Conservation (phyloP, 1,140 invertebrate species). For the Hylaeus anthracinus region DNA sequence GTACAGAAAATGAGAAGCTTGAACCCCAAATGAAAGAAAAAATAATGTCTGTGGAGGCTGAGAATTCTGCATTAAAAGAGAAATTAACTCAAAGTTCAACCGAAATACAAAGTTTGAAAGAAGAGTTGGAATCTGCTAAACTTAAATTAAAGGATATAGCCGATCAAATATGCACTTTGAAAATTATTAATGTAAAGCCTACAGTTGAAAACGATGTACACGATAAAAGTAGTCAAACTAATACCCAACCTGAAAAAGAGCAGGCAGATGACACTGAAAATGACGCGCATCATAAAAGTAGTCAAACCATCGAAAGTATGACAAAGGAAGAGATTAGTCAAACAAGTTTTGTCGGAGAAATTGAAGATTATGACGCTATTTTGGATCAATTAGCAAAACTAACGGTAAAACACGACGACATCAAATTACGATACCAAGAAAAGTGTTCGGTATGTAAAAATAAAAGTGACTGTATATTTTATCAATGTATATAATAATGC, state of each 20-base stretch:
- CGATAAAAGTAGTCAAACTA: neutral
- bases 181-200: neutral
- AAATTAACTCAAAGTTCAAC: slow-evolving; percentile 51
- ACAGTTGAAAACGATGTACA: neutral
- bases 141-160: slow-evolving; percentile 40
- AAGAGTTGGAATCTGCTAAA: slow-evolving; percentile 55
- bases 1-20: slow-evolving; percentile 6
- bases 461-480: neutral
- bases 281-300: slow-evolving; percentile 8
- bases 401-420: slow-evolving; percentile 20
- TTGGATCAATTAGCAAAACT: slow-evolving; percentile 23
- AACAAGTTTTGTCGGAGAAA: slow-evolving; percentile 18
- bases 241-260: neutral
- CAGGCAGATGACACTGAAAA: neutral
- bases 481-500: neutral
- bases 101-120: slow-evolving; percentile 57
- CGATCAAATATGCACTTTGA: slow-evolving; percentile 43
- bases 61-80: slow-evolving; percentile 48
- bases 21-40: slow-evolving; percentile 25
- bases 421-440: slow-evolving; percentile 29
- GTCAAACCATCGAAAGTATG: slow-evolving; percentile 21
- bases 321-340: slow-evolving; percentile 45
- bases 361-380: neutral
- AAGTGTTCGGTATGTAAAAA: slow-evolving; percentile 26
- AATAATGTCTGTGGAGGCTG: slow-evolving; percentile 2